Conservation (phyloP, 2,797 vertebrate genomes). For the Alfaro cultratus region DNA sequence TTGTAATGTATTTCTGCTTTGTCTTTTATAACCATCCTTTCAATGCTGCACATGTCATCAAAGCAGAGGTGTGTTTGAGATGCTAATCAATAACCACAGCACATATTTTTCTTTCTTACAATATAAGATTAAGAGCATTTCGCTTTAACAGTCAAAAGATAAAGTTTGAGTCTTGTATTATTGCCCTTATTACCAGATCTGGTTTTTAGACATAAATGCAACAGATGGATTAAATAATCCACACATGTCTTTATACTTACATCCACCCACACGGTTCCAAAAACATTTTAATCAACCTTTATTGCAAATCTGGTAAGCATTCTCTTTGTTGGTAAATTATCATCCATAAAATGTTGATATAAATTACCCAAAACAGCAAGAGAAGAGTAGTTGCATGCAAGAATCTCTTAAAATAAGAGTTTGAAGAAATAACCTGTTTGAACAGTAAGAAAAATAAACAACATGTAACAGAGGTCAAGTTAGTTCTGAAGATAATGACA, state of each 20-base stretch:
- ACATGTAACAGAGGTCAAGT: background rate
- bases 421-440: background rate
- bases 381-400: background rate
- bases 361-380: background rate
- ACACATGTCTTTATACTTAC: slow-evolving; percentile 9
- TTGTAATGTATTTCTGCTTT: slow-evolving; percentile 31
- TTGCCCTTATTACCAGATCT: slow-evolving; percentile 5
- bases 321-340: slow-evolving; percentile 26
- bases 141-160: slow-evolving; percentile 1
- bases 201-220: slow-evolving; percentile 25
- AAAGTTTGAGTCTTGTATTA: background rate
- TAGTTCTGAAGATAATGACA: background rate
- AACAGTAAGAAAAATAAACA: background rate
- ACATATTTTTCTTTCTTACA: background rate
- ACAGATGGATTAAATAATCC: slow-evolving; percentile 42
- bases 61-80: slow-evolving; percentile 38
- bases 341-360: slow-evolving; percentile 26
- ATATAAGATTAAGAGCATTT: slow-evolving; percentile 10
- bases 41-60: background rate
- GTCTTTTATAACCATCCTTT: slow-evolving; percentile 30
- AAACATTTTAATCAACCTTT: background rate
- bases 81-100: slow-evolving; percentile 26
- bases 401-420: background rate
- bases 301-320: slow-evolving; percentile 22
- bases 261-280: background rate